A percentile compares a stretch with the other conserved stretches of the same genome.
Conservation (phyloP, 2,113 vertebrate genomes). For the Gymnorhina tibicen region DNA sequence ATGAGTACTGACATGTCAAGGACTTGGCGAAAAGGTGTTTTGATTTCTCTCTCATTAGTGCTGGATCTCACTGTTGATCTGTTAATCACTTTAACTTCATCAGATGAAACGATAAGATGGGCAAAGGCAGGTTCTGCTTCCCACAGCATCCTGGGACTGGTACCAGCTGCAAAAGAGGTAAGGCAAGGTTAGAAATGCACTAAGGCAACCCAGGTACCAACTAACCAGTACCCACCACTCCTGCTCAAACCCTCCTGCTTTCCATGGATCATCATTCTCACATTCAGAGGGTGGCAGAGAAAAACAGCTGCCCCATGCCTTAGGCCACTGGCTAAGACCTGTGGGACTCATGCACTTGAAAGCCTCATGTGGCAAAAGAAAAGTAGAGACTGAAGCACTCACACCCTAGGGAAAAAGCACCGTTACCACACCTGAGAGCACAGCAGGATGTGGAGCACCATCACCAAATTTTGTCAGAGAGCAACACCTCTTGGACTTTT, state of each 20-base stretch:
- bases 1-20: background rate
- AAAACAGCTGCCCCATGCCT: background rate
- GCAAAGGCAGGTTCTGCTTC: background rate
- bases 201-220: background rate
- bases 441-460: too few species aligned
- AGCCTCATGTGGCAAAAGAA: background rate
- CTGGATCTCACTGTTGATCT: background rate
- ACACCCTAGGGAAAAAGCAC: background rate
- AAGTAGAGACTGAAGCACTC: accelerated
- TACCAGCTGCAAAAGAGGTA: background rate
- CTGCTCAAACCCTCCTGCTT: background rate
- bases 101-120: background rate
- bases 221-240: background rate
- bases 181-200: background rate
- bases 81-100: background rate
- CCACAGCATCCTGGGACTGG: background rate
- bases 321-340: background rate
- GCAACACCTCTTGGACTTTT: background rate
- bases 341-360: background rate
- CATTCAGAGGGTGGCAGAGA: background rate
- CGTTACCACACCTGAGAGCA: accelerated
- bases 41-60: background rate
- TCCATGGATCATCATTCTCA: background rate
- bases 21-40: background rate
- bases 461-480: background rate